Base-by-base conservation (phyloP, 2,113 vertebrate genomes). In the Procavia capensis region DNA sequence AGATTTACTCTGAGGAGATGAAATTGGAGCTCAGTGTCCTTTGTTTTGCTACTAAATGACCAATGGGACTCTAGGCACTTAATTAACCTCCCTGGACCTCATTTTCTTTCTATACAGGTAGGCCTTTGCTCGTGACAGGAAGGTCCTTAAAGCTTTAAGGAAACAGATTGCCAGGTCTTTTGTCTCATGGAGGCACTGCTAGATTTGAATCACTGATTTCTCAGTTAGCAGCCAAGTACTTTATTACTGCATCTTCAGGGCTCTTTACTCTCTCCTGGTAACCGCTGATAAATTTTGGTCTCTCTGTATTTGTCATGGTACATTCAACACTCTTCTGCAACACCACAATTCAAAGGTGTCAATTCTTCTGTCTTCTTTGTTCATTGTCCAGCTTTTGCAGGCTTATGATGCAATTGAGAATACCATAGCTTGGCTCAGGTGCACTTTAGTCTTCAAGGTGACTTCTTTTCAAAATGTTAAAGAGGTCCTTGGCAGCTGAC, bases 31-130 rank as follows among this genome's bases (percentile, higher is more conserved):
- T 75, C 63, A 0, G n/a, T 45, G 45, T 50, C 72, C 64, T 82
- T 90, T 24, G 16, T 74, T 90, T 68, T 78, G 83, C 84, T 68
- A 63, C 70, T 81, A 89, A 95, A 85, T 91, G 91, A 86, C 57
- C 64, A 66, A 22, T 11, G 68, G 59, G 95, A 34, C 92, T 95
- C 34, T 72, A 31, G 83, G 94, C 88, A 57, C 83, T 96, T 95
- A 88, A 89, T 97, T 96, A 96, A 95, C 94, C 86, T 94, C 93
- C n/a, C 6, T 45, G 59, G 54, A 91, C 64, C 88, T 97, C 74
- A 79, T 95, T 92, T 96, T 90, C 82, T 94, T n/a, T 80, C 83
- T 70, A 36, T 24, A 22, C 57, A 76, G 66, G 85, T 80, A 95
- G 91, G 54, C 41, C n/a, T 94, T 78, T 68, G 45, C 57, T 78